Evolutionary conservation across 2,797 vertebrate genomes (phyloP).

Genomic region (Eremophila alpestris): DNA sequence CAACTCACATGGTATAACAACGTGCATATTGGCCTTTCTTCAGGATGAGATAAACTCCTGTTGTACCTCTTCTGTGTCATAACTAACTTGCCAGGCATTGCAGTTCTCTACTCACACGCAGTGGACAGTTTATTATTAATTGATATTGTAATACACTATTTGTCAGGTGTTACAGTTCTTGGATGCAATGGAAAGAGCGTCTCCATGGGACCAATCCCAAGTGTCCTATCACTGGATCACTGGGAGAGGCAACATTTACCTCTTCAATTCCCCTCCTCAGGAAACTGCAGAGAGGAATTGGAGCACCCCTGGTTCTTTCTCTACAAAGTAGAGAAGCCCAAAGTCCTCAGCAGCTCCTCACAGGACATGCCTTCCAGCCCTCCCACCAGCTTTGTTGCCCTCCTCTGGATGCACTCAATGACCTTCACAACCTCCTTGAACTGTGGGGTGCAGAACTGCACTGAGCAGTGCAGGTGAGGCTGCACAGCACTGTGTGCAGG

Average conservation of each 20-base stretch:
- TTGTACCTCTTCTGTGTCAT: not conserved
- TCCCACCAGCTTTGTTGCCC: not conserved
- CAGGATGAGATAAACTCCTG: not conserved
- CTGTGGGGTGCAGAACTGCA: accelerated
- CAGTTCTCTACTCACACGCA: not conserved
- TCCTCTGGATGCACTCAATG: not conserved
- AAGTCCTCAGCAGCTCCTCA: not conserved
- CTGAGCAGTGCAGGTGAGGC: not conserved
- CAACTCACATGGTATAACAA: accelerated
- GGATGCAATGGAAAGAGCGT: not conserved
- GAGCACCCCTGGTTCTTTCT: accelerated
- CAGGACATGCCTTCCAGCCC: not conserved
- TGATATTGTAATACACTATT: not conserved
- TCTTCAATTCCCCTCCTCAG: accelerated
- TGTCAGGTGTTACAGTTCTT: not conserved
- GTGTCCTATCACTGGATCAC: not conserved
- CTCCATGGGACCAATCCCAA: not conserved
- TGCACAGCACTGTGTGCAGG: accelerated
- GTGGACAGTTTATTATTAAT: not conserved
- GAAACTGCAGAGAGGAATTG: not conserved
- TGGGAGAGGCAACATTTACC: not conserved
- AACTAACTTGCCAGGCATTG: not conserved
- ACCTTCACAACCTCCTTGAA: not conserved
- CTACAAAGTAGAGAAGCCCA: not conserved
- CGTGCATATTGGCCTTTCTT: not conserved